Evolutionary conservation across 1,140 invertebrate species (phyloP), one percentile per base, ranked within the genome.

Genomic region (Sipha flava): DNA sequence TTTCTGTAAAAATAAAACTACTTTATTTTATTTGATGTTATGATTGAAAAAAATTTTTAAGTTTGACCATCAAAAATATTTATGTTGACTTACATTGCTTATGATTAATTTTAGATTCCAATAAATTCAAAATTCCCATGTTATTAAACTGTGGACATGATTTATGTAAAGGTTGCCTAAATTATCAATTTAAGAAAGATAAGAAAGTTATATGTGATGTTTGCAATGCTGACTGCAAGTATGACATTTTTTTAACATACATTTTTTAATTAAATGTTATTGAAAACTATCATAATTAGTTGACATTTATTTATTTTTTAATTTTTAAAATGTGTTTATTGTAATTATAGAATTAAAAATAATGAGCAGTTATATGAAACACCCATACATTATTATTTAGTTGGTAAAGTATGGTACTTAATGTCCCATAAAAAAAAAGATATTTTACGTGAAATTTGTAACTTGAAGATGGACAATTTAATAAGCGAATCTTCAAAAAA

Each of bases 131-230:
- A n/a, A 57, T 43, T 12, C 86, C 86, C 6, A 82, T 87, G 10
- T 80, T 87, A 14, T 81, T 87, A 52, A 68, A 82, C 5, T 88
- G 87, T 82, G 86, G 87, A 7, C 87, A 87, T 82, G 26, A 84
- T 1, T 80, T 85, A 68, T 88, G 87, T 75, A 81, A 84, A 26
- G 80, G 68, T 14, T 87, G 86, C 81, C 21, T 82, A 14, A 82
- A 81, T 12, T 43, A 1, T 1, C 2, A 40, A n/a, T 6, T 6
- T 16, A 66, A 72, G n/a, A 81, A 64, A 52, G 40, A 49, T 3
- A 84, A 83, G 21, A 18, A 64, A 66, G 0, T 79, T 0, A 84
- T 85, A 80, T 64, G 81, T 59, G 21, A 43, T 18, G 9, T 47
- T 47, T 70, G 66, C 16, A 4, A 29, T 29, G 2, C 6, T 37